Evolutionary conservation across 37 sponge, comb jelly and placozoan species (phyloP), one percentile per base, ranked within the genome.

Genomic region (Cladorhizidae sp.): DNA sequence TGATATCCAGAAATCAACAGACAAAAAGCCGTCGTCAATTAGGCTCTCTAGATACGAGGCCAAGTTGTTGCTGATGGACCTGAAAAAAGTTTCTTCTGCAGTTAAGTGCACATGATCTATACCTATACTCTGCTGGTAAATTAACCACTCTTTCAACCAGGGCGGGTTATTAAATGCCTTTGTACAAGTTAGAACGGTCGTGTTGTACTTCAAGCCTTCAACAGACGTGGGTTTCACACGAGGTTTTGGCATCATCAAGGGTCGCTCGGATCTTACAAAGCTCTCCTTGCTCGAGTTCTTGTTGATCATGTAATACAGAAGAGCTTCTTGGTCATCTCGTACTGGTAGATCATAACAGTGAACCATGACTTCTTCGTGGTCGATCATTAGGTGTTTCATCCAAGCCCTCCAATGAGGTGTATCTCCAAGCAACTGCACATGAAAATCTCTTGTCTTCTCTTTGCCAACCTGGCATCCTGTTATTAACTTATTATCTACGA

Each of bases 351-450:
- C 62, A 25, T 51, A 76, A 61, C 77, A 76, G 29, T 76, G 32
- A 40, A 76, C 29, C 18, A 76, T 3, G 21, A 76, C 77, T 39
- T 76, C 77, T 61, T 76, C 77, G 37, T 76, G 77, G 25, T 76
- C 62, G 12, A 76, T 76, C 25, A 42, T 21, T 14, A 41, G 61
- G 28, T 76, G 59, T 21, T 21, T 42, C 62, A n/a, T n/a, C n/a
- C n/a, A n/a, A n/a, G n/a, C n/a, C n/a, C 77, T 58, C 77, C 77
- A 76, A 36, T 41, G 3, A 31, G 58, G 57, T 36, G 77, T 76
- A 28, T 76, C 77, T 59, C 77, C 77, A 26, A 76, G 58, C 23
- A 76, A 26, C 1, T 58, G 37, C 3, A 76, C 43, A 14, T 17
- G 28, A 23, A 38, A 76, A 33, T 59, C 18, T 41, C 40, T 56